Conservation (phyloP, 2,888 invertebrate genomes). For the Hypena proboscidalis region DNA sequence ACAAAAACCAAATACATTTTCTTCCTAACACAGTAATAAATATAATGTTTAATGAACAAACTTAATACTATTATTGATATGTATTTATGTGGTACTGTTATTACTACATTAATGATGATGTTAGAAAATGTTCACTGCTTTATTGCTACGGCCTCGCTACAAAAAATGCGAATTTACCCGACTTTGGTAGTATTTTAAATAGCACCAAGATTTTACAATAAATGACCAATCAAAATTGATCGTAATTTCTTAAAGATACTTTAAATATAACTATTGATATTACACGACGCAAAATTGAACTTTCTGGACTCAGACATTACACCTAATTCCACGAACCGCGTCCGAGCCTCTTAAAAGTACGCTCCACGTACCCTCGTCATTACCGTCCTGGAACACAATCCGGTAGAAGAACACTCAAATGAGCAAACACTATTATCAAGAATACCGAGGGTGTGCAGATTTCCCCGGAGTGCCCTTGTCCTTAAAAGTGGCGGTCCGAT, state of each 20-base stretch:
- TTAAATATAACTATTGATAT: not conserved
- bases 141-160: no score
- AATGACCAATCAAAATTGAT: no score
- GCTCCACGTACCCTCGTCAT: slow-evolving; percentile 54
- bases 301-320: slow-evolving; percentile 37
- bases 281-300: slow-evolving; percentile 25
- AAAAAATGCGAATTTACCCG: no score
- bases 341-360: slow-evolving; percentile 44
- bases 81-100: no score
- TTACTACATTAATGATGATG: no score
- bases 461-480: slow-evolving; percentile 78
- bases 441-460: slow-evolving; percentile 72
- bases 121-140: no score
- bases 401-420: slow-evolving; percentile 76
- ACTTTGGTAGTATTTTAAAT: no score
- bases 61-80: no score
- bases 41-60: no score
- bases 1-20: slow-evolving; percentile 29
- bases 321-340: slow-evolving; percentile 21
- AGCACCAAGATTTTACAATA: no score
- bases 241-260: no score
- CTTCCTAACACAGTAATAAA: slow-evolving; percentile 23
- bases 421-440: slow-evolving; percentile 82
- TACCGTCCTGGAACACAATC: slow-evolving; percentile 65
- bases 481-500: slow-evolving; percentile 76